These are phyloP conservation scores for Acanthosepion lycidas DNA, from an alignment of 2,888 invertebrate species.

Conservation along the genomic window DNA sequence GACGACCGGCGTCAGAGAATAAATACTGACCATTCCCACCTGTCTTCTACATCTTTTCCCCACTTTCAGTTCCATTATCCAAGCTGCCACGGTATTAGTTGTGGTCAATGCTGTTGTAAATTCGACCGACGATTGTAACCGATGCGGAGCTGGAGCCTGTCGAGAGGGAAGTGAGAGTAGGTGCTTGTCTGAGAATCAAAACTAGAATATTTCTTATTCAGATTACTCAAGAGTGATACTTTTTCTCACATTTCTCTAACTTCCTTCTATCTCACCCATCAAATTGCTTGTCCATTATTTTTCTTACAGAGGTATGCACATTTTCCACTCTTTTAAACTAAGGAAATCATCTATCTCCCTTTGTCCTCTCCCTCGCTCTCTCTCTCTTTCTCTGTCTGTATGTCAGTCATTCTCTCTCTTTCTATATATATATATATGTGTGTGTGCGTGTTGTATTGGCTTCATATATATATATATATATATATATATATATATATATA, in stretches of 20 bases:
- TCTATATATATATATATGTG: too few species aligned
- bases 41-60: background rate
- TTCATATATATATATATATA: too few species aligned
- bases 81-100: background rate
- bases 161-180: background rate
- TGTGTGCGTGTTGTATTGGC: too few species aligned
- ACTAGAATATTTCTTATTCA: too few species aligned
- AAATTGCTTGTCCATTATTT: background rate
- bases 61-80: background rate
- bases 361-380: too few species aligned
- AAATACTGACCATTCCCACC: background rate
- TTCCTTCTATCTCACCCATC: background rate
- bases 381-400: too few species aligned
- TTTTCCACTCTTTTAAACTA: background rate
- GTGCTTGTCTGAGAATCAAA: too few species aligned
- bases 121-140: background rate
- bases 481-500: too few species aligned
- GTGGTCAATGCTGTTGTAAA: background rate
- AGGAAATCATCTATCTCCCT: too few species aligned
- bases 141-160: background rate
- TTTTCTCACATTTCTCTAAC: too few species aligned
- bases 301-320: background rate
- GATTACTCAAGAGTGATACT: too few species aligned
- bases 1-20: slow-evolving; percentile 23
- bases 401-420: too few species aligned